A percentile compares a stretch with the other conserved stretches of the same genome.
These are phyloP conservation scores for Oegoconia quadripuncta DNA, from an alignment of 2,888 invertebrate genomes.

Conservation along the genomic window DNA sequence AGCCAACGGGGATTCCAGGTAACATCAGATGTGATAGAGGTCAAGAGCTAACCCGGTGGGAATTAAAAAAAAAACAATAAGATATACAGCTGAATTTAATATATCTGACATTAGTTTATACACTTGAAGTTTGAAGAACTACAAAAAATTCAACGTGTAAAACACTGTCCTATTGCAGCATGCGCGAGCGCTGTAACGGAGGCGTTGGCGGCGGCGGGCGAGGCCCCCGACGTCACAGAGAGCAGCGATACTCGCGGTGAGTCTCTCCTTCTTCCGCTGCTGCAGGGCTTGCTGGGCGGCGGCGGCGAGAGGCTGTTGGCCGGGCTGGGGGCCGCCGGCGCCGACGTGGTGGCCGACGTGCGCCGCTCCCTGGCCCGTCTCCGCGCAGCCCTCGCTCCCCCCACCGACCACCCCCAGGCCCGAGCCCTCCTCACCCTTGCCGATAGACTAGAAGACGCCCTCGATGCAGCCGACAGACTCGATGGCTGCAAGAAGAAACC, in stretches of 20 bases:
- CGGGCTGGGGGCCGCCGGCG: constrained; percentile 73
- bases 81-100: too few species aligned
- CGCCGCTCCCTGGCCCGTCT: constrained; percentile 87
- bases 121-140: not conserved
- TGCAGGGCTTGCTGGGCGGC: constrained; percentile 82
- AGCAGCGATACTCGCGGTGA: constrained; percentile 83
- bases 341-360: constrained; percentile 85
- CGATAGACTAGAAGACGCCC: constrained; percentile 82
- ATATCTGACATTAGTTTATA: too few species aligned
- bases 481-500: constrained; percentile 62
- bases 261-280: constrained; percentile 84
- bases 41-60: too few species aligned
- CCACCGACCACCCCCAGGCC: constrained; percentile 70
- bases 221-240: constrained; percentile 62
- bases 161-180: constrained; percentile 37
- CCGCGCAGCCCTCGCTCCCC: constrained; percentile 83
- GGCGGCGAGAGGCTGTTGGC: constrained; percentile 60
- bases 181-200: constrained; percentile 69
- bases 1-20: too few species aligned
- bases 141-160: not conserved
- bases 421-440: constrained; percentile 84
- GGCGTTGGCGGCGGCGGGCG: constrained; percentile 63
- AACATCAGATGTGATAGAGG: too few species aligned
- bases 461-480: constrained; percentile 59
- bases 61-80: too few species aligned